Evolutionary conservation across 2,888 invertebrate genomes (phyloP), one percentile per base, ranked within the genome.

Genomic region (Fissipunctia ypsillon): DNA sequence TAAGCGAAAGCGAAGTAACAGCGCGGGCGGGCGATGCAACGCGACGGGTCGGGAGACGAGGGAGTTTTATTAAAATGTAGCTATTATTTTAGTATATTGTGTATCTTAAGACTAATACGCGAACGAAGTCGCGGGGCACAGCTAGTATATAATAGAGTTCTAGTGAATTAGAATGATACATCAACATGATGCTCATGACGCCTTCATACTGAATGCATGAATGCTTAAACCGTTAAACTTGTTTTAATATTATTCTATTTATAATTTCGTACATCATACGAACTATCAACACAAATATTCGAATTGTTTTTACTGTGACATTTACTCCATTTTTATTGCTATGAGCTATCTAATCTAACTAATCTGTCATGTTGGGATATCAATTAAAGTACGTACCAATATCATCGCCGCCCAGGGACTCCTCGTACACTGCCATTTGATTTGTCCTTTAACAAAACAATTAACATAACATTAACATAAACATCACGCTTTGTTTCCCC

Each of bases 361-460:
- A 14, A 60, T 38, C 16, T 28, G 72, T 67, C 25, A 59, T 5
- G 19, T 19, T 50, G 7, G n/a, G 5, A 57, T 28, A 56, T 41
- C 3, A 54, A 25, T 28, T 14, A 52, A n/a, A n/a, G n/a, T 72
- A 84, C 90, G 79, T 78, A 95, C 96, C 95, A 80, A 93, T 86
- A 73, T 87, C 87, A 52, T 74, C 89, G 72, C 91, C 93, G 0
- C 69, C 91, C 67, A 90, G 86, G 78, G 90, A 90, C 78, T 91
- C 93, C 82, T 95, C 95, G 64, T 94, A 90, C 3, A 54, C 25
- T 28, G 94, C 94, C 94, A 95, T 94, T 90, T 94, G 91, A 87
- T 96, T 96, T 5, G 96, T 88, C 96, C 96, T 95, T 72, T 31
- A 93, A 81, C 72, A 78, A 81, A 70, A 88, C 70, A 90, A 80